phyloP scores from a whole-genome alignment of 2,888 invertebrate species.

The Diploptera punctata region DNA sequence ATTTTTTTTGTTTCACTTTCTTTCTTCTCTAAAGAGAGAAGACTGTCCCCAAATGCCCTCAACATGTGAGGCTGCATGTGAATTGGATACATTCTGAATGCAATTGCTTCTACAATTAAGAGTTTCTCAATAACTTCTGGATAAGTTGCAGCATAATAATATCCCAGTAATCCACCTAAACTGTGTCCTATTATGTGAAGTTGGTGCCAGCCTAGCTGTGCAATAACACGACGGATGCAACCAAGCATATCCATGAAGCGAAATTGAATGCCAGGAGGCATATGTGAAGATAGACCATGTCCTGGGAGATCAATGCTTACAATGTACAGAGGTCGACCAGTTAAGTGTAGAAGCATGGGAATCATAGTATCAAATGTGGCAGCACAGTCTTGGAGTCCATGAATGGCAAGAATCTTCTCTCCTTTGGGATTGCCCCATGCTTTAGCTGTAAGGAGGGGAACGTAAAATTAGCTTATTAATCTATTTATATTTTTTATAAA shows the following conservation, averaged over 20 bases:
- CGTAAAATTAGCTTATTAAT: constrained; percentile 50
- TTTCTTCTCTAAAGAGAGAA: constrained; percentile 51
- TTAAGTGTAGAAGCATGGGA: constrained; percentile 50
- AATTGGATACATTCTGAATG: constrained; percentile 35
- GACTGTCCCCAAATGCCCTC: constrained; percentile 45
- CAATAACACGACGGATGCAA: constrained; percentile 50
- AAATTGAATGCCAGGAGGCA: constrained; percentile 52
- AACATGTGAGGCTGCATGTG: background rate
- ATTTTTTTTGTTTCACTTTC: constrained; percentile 22
- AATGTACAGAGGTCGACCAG: constrained; percentile 49
- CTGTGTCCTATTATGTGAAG: constrained; percentile 55
- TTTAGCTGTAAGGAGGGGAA: constrained; percentile 46
- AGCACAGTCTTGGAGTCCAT: constrained; percentile 56
- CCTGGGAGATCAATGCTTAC: constrained; percentile 58
- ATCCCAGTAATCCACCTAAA: constrained; percentile 60
- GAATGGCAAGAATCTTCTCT: constrained; percentile 49
- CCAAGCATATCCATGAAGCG: constrained; percentile 51
- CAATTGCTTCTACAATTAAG: constrained; percentile 56
- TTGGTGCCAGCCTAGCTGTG: constrained; percentile 54
- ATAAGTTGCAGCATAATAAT: constrained; percentile 53
- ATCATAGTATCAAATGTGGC: constrained; percentile 56
- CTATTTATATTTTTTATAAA: constrained; percentile 43
- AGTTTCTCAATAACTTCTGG: constrained; percentile 56
- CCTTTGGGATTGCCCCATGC: constrained; percentile 50
- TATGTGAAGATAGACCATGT: constrained; percentile 57